Evolutionary conservation across 2,888 invertebrate species (phyloP).

Genomic region (Seira ritae): DNA sequence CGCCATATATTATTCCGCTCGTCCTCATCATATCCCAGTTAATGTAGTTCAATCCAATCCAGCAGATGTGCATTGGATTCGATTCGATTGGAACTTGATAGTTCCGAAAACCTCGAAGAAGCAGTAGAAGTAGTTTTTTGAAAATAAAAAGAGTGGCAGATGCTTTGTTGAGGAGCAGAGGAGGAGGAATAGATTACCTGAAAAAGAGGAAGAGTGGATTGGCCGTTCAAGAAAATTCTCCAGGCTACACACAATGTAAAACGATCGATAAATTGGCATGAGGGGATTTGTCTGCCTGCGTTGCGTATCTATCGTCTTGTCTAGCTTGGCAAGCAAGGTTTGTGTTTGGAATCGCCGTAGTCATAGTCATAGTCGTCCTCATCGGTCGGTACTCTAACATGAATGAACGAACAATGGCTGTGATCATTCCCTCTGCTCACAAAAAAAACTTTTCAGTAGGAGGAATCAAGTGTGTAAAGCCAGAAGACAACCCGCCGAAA

Average conservation of each 20-base stretch:
- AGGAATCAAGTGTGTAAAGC: no score
- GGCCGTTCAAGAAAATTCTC: conserved; percentile 45
- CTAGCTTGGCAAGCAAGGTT: no score
- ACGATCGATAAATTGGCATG: conserved; percentile 67
- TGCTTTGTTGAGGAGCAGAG: no score
- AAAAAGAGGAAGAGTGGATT: conserved; percentile 37
- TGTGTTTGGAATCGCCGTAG: no score
- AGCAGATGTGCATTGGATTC: conserved; percentile 25
- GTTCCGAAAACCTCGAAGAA: conserved; percentile 16
- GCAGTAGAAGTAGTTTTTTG: conserved; percentile 24
- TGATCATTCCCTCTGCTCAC: conserved; percentile 5
- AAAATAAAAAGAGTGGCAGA: conserved; percentile 33
- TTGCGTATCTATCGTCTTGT: no score
- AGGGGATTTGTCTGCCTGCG: conserved; percentile 40
- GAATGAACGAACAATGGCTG: neutral
- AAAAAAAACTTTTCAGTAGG: no score
- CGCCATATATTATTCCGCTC: neutral
- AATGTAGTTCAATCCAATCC: conserved; percentile 25
- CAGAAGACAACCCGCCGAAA: no score
- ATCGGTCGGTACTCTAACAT: neutral
- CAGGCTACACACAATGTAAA: conserved; percentile 51
- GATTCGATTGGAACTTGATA: conserved; percentile 37
- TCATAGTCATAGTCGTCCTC: neutral
- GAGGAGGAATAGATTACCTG: conserved; percentile 44
- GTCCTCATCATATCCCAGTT: conserved; percentile 33